Base-by-base conservation (phyloP, 2,797 vertebrate genomes). In the Myoxocephalus aenaeus region DNA sequence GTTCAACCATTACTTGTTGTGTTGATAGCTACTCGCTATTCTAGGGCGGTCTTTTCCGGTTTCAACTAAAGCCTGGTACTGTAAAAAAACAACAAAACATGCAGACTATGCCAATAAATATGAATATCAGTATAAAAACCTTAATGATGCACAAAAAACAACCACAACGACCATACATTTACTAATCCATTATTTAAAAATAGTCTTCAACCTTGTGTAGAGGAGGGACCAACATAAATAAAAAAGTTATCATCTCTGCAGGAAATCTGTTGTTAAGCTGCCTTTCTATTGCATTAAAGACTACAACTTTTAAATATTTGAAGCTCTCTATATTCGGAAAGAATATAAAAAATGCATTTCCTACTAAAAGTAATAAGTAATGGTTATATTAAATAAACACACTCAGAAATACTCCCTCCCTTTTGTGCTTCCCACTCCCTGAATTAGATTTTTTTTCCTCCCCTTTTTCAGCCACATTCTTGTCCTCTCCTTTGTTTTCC, bases 261-360 rank as follows among this genome's bases (percentile, higher is more conserved):
- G 58, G 64, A 81, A 48, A 73, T 63, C 40, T 54, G 61, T 78
- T 68, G 15, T 68, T 50, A 22, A 36, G 57, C 15, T 82, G 61
- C 50, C 46, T 61, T 66, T 79, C 50, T 78, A 58, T 65, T 89
- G 50, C 75, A 85, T 84, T 79, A 79, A 83, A 84, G 20, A 79
- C 82, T 51, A 53, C 65, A 83, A 34, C 15, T 56, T 76, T 77
- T 50, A 44, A 62, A 81, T 66, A 53, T 77, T 75, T 73, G 25
- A 44, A 53, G 5, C 42, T 80, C 74, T 58, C 64, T 65, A 70
- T 72, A 40, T 82, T 85, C 59, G 1, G n/a, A 77, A 40, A 70
- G 14, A 59, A 57, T n/a, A 76, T 80, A 8, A 83, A 80, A 72
- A 46, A 75, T 44, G 3, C 4, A 51, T 74, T 70, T 73, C n/a